Conservation (phyloP, 1,140 invertebrate species). For the Pogonomyrmex barbatus region DNA sequence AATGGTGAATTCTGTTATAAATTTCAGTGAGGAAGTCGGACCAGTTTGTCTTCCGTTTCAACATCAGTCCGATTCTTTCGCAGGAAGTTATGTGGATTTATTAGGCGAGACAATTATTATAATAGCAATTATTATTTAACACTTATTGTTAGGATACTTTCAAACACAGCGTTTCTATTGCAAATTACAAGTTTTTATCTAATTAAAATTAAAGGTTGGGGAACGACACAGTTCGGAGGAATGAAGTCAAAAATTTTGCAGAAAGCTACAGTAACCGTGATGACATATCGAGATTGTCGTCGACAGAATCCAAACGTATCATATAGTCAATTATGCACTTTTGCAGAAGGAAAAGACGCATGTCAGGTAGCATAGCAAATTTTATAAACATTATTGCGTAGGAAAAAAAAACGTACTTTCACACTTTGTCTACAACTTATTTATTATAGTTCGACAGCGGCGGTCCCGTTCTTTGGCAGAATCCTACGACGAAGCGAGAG, state of each 20-base stretch:
- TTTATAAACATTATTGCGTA: background rate
- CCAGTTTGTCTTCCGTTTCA: constrained; percentile 90
- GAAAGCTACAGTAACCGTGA: constrained; percentile 88
- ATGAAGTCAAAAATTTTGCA: constrained; percentile 86
- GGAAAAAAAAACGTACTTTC: background rate
- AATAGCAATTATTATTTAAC: background rate
- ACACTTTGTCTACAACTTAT: constrained; percentile 14
- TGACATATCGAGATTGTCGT: constrained; percentile 86
- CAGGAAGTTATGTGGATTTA: constrained; percentile 84
- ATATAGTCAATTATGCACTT: constrained; percentile 89
- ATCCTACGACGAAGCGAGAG: constrained; percentile 82
- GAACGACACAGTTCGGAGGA: constrained; percentile 87
- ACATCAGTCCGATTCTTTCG: constrained; percentile 84
- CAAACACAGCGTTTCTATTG: background rate
- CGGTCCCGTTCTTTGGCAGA: constrained; percentile 88
- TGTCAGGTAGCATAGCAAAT: constrained; percentile 74
- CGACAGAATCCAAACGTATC: constrained; percentile 78
- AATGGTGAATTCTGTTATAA: constrained; percentile 83
- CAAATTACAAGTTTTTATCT: background rate
- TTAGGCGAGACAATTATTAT: constrained; percentile 84
- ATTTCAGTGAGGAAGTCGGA: constrained; percentile 86
- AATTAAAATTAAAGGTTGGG: constrained; percentile 88
- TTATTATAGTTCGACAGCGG: constrained; percentile 89
- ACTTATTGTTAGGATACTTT: background rate
- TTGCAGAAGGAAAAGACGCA: constrained; percentile 68